phyloP scores from a whole-genome alignment of 2,113 vertebrate species.

The Scomber japonicus region DNA sequence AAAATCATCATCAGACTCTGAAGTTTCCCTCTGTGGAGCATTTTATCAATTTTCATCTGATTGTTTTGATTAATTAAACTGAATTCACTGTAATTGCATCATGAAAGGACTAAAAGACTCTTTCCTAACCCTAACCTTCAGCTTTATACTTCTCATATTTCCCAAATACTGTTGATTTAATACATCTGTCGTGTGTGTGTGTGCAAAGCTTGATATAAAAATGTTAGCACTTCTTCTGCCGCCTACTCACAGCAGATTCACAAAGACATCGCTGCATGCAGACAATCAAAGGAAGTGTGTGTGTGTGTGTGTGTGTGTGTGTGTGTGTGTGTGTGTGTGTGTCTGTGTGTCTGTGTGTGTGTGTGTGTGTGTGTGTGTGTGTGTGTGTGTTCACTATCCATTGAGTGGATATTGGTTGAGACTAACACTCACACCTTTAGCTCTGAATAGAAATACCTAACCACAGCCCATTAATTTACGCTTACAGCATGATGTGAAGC shows the following conservation, averaged over 20 bases:
- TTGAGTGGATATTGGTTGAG: slow-evolving; percentile 2
- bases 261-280: not conserved
- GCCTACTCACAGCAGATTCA: not conserved
- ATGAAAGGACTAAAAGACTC: not conserved
- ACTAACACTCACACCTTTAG: not conserved
- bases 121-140: not conserved
- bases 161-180: not conserved
- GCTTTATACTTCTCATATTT: not conserved
- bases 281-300: slow-evolving; percentile 4
- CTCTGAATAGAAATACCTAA: not conserved
- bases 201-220: no score
- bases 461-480: slow-evolving; percentile 10
- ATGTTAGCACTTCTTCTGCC: not conserved
- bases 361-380: no score
- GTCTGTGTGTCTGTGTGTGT: no score
- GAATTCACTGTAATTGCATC: no score
- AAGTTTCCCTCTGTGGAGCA: no score
- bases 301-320: no score
- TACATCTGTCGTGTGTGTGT: no score
- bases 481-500: not conserved
- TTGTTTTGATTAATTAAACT: no score
- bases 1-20: no score
- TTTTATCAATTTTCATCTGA: no score
- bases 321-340: no score
- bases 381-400: not conserved